A percentile compares a stretch with the other conserved stretches of the same genome.
These are phyloP conservation scores for Peromyscus melanophrys DNA, from an alignment of 2,797 vertebrate genomes.

Conservation along the genomic window DNA sequence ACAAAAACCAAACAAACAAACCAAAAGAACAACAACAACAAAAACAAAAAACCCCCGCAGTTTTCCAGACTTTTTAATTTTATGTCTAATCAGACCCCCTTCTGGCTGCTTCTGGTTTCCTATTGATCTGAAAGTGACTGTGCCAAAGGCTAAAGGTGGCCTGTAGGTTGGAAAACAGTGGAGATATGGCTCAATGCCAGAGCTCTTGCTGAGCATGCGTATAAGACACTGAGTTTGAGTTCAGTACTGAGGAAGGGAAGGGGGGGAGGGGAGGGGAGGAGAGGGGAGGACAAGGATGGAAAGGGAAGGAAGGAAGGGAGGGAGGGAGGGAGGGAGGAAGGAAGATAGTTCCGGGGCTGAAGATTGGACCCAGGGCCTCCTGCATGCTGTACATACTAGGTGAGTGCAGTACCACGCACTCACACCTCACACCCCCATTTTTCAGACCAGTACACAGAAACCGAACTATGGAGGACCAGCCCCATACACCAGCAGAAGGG, in stretches of 20 bases:
- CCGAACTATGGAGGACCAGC: not conserved
- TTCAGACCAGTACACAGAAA: not conserved
- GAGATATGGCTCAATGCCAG: not conserved
- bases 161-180: not conserved
- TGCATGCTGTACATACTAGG: not conserved
- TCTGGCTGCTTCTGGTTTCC: not conserved
- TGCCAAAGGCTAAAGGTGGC: not conserved
- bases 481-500: not conserved
- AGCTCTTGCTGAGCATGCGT: not conserved
- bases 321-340: too few relatives aligned
- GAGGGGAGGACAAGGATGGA: rapidly evolving
- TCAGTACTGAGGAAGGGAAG: not conserved
- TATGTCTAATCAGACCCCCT: not conserved
- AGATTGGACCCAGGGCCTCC: not conserved
- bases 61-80: not conserved
- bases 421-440: not conserved
- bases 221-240: not conserved
- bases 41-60: too few relatives aligned
- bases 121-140: not conserved
- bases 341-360: not conserved
- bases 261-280: rapidly evolving
- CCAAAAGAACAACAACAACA: too few relatives aligned
- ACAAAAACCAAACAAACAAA: not conserved
- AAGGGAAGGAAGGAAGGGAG: rapidly evolving
- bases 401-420: not conserved